phyloP scores from a whole-genome alignment of 2,797 vertebrate species.

The Alca torda region DNA sequence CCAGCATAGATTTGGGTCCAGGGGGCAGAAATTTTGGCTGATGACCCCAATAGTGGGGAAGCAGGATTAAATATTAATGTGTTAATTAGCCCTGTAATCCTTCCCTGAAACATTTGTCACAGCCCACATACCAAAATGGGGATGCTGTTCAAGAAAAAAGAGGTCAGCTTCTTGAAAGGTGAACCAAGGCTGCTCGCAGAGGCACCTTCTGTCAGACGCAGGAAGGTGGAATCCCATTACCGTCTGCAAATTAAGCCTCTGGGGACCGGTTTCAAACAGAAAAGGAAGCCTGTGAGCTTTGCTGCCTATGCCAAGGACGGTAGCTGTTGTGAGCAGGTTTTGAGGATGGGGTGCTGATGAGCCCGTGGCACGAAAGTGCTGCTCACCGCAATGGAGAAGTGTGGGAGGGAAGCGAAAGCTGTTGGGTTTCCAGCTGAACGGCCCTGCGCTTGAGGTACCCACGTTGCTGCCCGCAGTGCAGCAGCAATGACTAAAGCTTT shows the following conservation, averaged over 20 bases:
- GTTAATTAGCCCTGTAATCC: slow-evolving; percentile 38
- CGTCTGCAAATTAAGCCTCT: slow-evolving; percentile 63
- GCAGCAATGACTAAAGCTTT: background rate
- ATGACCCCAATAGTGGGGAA: background rate
- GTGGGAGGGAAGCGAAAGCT: background rate
- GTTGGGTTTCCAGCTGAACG: background rate
- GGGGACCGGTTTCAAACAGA: slow-evolving; percentile 28
- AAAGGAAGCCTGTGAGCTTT: slow-evolving; percentile 23
- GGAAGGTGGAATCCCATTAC: slow-evolving; percentile 59
- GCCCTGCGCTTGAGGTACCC: background rate
- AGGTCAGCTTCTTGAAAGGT: slow-evolving; percentile 54
- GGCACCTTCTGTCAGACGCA: slow-evolving; percentile 37
- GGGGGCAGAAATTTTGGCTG: background rate
- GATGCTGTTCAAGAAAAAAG: slow-evolving; percentile 41
- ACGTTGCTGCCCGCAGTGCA: fast-evolving
- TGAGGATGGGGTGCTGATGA: background rate
- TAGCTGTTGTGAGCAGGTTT: background rate
- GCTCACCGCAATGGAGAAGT: background rate
- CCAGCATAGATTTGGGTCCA: background rate
- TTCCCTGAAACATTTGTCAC: slow-evolving; percentile 12
- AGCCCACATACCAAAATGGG: background rate
- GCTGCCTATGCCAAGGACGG: background rate
- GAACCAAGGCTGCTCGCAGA: slow-evolving; percentile 10
- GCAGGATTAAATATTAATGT: background rate
- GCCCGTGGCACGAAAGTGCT: background rate